These are phyloP conservation scores for Leptodactylus fuscus DNA, from an alignment of 2,113 vertebrate genomes.

Conservation along the genomic window DNA sequence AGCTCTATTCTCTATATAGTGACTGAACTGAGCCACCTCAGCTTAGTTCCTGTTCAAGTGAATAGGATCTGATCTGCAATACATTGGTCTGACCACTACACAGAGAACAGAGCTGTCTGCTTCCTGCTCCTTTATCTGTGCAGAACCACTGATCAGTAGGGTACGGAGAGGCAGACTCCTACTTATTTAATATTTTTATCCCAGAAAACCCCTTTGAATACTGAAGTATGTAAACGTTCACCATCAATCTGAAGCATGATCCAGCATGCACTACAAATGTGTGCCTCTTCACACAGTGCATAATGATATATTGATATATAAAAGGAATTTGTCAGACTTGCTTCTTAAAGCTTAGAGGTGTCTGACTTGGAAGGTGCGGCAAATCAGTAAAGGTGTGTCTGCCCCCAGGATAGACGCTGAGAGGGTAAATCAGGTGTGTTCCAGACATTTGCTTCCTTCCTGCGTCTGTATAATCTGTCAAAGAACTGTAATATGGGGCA, in stretches of 20 bases:
- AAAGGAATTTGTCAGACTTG: slow-evolving; percentile 5
- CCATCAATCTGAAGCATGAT: background rate
- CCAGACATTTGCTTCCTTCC: slow-evolving; percentile 44
- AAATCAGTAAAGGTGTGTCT: slow-evolving; percentile 22
- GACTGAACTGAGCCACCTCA: too few species aligned
- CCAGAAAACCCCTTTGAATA: too few species aligned
- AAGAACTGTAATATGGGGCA: background rate
- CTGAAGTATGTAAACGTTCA: background rate
- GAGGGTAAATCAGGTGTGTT: slow-evolving; percentile 52
- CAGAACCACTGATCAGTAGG: too few species aligned
- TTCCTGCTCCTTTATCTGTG: too few species aligned
- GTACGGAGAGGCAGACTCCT: too few species aligned
- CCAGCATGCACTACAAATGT: background rate
- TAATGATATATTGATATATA: background rate
- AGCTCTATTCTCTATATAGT: too few species aligned
- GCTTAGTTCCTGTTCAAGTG: too few species aligned
- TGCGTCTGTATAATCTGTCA: slow-evolving; percentile 39
- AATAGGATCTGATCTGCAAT: too few species aligned
- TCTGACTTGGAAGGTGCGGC: slow-evolving; percentile 19
- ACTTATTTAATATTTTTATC: too few species aligned
- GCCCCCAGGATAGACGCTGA: slow-evolving; percentile 50
- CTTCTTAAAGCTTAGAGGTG: slow-evolving; percentile 10
- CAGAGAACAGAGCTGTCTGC: too few species aligned
- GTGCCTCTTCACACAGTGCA: too few species aligned
- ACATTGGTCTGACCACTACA: too few species aligned